Evolutionary conservation across 2,113 vertebrate species (phyloP).

Genomic region (Sinocyclocheilus rhinocerous): DNA sequence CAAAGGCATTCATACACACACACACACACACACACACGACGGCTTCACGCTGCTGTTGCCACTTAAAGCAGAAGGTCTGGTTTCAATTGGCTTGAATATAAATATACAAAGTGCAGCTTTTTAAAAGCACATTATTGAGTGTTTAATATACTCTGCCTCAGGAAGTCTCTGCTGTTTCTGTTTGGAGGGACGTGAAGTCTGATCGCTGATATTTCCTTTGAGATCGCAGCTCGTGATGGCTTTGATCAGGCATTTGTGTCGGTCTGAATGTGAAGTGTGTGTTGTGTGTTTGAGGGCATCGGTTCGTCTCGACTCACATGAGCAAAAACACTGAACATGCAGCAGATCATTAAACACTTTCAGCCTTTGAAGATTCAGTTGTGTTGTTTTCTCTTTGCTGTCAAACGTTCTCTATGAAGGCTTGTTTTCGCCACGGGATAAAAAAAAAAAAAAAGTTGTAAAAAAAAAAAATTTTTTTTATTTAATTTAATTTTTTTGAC

Average conservation of each 20-base stretch:
- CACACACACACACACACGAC: not conserved
- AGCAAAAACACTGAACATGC: not conserved
- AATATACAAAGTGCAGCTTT: slow-evolving; percentile 52
- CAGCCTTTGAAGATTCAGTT: not conserved
- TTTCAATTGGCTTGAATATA: slow-evolving; percentile 49
- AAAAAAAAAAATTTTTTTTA: no score
- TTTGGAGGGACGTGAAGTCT: not conserved
- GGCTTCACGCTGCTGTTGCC: not conserved
- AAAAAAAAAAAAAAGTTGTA: no score
- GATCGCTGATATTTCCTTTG: not conserved
- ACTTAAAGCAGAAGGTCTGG: slow-evolving; percentile 47
- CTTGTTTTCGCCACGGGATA: no score
- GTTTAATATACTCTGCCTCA: slow-evolving; percentile 40
- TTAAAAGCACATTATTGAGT: slow-evolving; percentile 47
- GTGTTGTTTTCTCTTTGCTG: not conserved
- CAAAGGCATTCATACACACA: not conserved
- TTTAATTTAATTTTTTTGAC: no score
- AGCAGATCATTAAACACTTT: not conserved
- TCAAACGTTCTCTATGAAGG: not conserved
- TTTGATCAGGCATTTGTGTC: not conserved
- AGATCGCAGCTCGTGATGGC: not conserved
- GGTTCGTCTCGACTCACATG: not conserved
- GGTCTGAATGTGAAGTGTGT: not conserved
- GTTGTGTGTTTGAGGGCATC: not conserved
- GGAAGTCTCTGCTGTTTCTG: slow-evolving; percentile 13